Percentiles rank a stretch among this genome's conserved stretches.
These are phyloP conservation scores for Graptemys geographica DNA, from an alignment of 2,797 vertebrate genomes.

Conservation along the genomic window DNA sequence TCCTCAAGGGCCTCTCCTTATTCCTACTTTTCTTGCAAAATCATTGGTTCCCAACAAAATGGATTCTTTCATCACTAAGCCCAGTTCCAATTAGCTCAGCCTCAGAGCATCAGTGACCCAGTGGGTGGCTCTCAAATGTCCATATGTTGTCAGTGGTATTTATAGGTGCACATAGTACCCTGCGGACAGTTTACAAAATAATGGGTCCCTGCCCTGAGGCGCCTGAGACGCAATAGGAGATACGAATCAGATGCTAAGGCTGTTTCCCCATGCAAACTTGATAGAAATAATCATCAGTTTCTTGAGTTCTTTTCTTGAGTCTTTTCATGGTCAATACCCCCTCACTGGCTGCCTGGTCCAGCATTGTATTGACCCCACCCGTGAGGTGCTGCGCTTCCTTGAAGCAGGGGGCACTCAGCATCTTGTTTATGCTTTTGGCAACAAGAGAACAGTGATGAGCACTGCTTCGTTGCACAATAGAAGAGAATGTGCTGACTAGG, in stretches of 20 bases:
- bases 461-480: accelerated
- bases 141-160: neutral
- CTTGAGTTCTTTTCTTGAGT: neutral
- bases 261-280: neutral
- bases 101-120: neutral
- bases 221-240: neutral
- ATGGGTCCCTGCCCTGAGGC: neutral
- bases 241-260: neutral
- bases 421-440: neutral
- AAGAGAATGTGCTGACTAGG: neutral
- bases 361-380: neutral
- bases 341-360: neutral
- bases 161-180: neutral
- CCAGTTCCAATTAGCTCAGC: neutral
- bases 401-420: neutral
- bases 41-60: neutral
- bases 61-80: neutral
- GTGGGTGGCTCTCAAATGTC: neutral
- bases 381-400: neutral
- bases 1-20: neutral
- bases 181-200: neutral
- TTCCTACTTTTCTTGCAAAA: neutral
- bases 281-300: neutral
- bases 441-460: neutral
- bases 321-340: neutral